phyloP scores from a whole-genome alignment of 2,797 vertebrate species.

The Podarcis siculus region DNA sequence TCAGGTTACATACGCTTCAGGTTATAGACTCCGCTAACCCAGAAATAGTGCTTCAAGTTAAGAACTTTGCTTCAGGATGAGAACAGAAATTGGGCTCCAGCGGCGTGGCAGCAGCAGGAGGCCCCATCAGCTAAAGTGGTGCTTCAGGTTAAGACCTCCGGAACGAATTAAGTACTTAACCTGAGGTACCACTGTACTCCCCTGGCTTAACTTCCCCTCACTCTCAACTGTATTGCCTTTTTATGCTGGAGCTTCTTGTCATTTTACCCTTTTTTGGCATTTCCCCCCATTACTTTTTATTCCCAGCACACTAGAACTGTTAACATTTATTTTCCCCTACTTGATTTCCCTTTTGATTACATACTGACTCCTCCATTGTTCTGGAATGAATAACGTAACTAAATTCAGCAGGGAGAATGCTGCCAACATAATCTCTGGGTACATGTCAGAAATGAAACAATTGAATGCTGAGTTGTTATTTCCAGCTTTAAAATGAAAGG shows the following conservation, averaged over 20 bases:
- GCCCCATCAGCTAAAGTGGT: too few species aligned
- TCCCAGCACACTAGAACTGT: conserved; percentile 9
- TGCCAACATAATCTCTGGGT: conserved; percentile 34
- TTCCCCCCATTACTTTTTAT: conserved; percentile 43
- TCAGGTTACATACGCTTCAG: too few species aligned
- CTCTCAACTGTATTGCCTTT: neutral
- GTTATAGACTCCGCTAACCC: too few species aligned
- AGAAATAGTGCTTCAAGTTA: too few species aligned
- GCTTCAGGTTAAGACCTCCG: too few species aligned
- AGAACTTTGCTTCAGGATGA: too few species aligned
- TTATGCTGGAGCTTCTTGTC: neutral
- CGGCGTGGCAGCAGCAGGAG: too few species aligned
- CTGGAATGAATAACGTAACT: conserved; percentile 40
- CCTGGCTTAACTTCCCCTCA: neutral
- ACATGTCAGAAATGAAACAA: neutral
- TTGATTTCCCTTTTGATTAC: conserved; percentile 52
- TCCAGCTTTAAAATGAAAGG: conserved; percentile 14
- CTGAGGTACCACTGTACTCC: neutral
- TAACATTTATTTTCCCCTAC: conserved; percentile 41
- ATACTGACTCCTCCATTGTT: conserved; percentile 29
- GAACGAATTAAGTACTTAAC: too few species aligned
- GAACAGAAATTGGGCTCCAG: too few species aligned
- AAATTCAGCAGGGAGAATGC: conserved; percentile 5
- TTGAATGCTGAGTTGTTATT: conserved; percentile 22
- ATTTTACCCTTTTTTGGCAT: conserved; percentile 30